Evolutionary conservation across 2,113 vertebrate species (phyloP).

Genomic region (Nerophis ophidion): DNA sequence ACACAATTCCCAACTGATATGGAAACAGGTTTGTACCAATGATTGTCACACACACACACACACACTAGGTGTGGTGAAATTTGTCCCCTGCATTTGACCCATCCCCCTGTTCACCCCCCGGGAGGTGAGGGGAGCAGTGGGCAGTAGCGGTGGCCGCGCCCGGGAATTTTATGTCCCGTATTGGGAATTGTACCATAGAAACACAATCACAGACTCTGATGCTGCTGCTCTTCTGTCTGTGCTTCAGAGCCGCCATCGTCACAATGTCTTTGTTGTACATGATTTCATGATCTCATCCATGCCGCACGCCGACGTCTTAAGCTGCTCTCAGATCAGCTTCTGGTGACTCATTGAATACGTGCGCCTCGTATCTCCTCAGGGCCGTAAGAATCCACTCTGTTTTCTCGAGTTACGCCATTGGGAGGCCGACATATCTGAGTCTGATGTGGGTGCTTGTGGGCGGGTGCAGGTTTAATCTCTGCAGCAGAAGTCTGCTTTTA

Average conservation of each 20-base stretch:
- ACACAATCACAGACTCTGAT: not conserved
- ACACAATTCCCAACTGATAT: too few species aligned
- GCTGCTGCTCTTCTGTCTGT: not conserved
- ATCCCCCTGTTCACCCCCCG: too few species aligned
- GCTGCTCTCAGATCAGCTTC: slow-evolving; percentile 41
- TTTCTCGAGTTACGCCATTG: not conserved
- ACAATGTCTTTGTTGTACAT: too few species aligned
- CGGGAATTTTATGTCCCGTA: not conserved
- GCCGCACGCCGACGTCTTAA: slow-evolving; percentile 7
- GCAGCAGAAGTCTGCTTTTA: not conserved
- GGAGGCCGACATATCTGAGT: not conserved
- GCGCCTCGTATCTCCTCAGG: not conserved
- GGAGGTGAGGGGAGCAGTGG: too few species aligned
- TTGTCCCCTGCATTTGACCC: too few species aligned
- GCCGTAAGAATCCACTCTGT: slow-evolving; percentile 34
- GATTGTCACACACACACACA: too few species aligned
- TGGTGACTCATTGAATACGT: slow-evolving; percentile 43
- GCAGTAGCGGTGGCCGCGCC: too few species aligned
- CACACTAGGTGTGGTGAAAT: too few species aligned
- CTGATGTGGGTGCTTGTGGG: not conserved
- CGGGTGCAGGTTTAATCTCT: not conserved
- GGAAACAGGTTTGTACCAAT: too few species aligned
- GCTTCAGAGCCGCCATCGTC: too few species aligned
- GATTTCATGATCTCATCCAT: slow-evolving; percentile 14
- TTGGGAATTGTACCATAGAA: not conserved